Evolutionary conservation across 2,888 invertebrate species (phyloP).

Genomic region (Drosophila hamatofila): DNA sequence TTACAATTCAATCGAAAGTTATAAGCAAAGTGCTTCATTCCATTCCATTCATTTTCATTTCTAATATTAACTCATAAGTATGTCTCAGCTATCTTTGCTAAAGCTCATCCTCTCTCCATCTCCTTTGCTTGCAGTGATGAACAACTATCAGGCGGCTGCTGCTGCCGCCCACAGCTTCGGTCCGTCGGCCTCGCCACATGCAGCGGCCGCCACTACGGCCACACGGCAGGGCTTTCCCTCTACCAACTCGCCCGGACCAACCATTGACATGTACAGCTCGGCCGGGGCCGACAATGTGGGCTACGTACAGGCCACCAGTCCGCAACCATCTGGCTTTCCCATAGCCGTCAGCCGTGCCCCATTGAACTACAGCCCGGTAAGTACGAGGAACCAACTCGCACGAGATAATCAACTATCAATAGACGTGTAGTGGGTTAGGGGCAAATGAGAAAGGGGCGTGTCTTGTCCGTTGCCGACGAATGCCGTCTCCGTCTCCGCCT

Average conservation of each 20-base stretch:
- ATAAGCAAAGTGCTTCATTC: neutral
- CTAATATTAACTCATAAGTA: neutral
- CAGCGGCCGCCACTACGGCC: slow-evolving; percentile 89
- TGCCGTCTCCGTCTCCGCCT: slow-evolving; percentile 1
- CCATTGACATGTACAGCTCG: slow-evolving; percentile 97
- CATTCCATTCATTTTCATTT: neutral
- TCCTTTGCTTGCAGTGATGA: slow-evolving; percentile 92
- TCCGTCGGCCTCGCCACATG: slow-evolving; percentile 93
- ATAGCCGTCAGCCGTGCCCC: slow-evolving; percentile 97
- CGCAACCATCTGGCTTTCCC: slow-evolving; percentile 98
- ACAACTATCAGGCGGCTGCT: slow-evolving; percentile 96
- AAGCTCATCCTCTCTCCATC: neutral
- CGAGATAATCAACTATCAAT: slow-evolving; percentile 1
- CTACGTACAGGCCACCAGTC: slow-evolving; percentile 98
- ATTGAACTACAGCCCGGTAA: slow-evolving; percentile 96
- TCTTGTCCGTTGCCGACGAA: slow-evolving; percentile 39
- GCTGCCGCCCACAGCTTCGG: slow-evolving; percentile 92
- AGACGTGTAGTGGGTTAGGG: slow-evolving; percentile 7
- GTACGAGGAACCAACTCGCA: slow-evolving; percentile 82
- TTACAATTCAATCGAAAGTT: neutral
- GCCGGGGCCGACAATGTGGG: slow-evolving; percentile 94
- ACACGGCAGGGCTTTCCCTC: slow-evolving; percentile 93
- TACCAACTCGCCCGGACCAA: slow-evolving; percentile 96
- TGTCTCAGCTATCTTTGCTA: neutral
- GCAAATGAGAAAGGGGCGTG: slow-evolving; percentile 27